These are phyloP conservation scores for Limnephilus marmoratus DNA, from an alignment of 2,888 invertebrate genomes.

Conservation along the genomic window DNA sequence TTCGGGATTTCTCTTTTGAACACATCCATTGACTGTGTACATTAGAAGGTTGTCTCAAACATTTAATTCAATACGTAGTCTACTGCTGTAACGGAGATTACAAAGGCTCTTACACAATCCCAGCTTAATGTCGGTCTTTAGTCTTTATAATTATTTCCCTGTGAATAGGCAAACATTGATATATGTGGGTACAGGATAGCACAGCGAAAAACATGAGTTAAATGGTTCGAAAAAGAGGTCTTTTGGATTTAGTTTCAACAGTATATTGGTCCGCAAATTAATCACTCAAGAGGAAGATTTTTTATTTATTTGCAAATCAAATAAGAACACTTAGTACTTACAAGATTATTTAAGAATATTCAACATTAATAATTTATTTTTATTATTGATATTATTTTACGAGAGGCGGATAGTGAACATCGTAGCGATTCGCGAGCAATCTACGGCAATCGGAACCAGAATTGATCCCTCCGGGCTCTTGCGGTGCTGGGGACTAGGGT, in stretches of 20 bases:
- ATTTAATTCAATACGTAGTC: constrained; percentile 31
- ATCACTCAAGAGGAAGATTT: neutral
- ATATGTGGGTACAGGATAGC: neutral
- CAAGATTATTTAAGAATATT: too few species aligned
- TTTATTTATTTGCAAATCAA: too few species aligned
- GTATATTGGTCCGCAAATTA: neutral
- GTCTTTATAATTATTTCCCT: constrained; percentile 17
- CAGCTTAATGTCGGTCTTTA: constrained; percentile 28
- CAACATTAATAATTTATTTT: too few species aligned
- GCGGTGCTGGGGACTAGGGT: too few species aligned
- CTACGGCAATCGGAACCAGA: too few species aligned
- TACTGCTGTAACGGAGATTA: constrained; percentile 37
- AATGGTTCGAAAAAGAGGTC: neutral
- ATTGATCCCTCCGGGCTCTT: too few species aligned
- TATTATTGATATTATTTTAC: too few species aligned
- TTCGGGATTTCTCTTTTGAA: neutral
- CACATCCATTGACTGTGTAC: constrained; percentile 11
- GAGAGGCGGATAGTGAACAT: too few species aligned
- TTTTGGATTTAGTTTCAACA: neutral
- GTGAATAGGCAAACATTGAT: constrained; percentile 12
- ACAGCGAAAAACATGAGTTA: neutral
- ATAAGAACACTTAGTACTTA: too few species aligned
- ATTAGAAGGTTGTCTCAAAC: constrained; percentile 20
- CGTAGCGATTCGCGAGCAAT: too few species aligned
- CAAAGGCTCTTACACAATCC: constrained; percentile 21